phyloP scores from a whole-genome alignment of 1,140 invertebrate genomes.

The Callitettix versicolor region DNA sequence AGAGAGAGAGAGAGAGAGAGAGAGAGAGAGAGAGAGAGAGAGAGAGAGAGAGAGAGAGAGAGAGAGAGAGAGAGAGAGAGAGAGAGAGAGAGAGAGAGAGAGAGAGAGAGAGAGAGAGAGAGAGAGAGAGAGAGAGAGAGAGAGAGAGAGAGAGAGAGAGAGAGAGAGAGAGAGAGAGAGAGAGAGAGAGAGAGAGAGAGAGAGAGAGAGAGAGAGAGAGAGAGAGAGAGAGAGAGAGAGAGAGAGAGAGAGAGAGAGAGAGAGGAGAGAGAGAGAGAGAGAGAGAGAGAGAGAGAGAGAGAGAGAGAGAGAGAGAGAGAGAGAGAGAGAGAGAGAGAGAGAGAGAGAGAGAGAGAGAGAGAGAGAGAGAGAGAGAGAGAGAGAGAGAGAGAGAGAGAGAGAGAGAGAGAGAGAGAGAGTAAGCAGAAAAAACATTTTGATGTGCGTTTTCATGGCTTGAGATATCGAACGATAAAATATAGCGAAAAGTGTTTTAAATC shows the following conservation, averaged over 20 bases:
- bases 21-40: too few species aligned
- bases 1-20: too few species aligned
- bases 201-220: neutral
- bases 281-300: neutral
- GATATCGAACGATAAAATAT: too few species aligned
- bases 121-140: too few species aligned
- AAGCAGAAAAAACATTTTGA: too few species aligned
- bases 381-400: neutral
- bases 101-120: too few species aligned
- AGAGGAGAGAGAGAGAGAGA: neutral
- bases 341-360: neutral
- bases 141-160: too few species aligned
- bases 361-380: neutral
- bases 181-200: neutral
- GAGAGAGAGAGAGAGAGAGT: neutral
- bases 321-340: neutral
- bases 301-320: neutral
- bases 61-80: too few species aligned
- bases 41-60: too few species aligned
- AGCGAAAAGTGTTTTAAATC: too few species aligned
- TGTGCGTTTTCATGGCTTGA: too few species aligned
- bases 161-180: neutral
- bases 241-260: neutral
- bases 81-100: too few species aligned
- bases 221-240: neutral